phyloP scores from a whole-genome alignment of 1,140 invertebrate genomes.

The Marisa cornuarietis region DNA sequence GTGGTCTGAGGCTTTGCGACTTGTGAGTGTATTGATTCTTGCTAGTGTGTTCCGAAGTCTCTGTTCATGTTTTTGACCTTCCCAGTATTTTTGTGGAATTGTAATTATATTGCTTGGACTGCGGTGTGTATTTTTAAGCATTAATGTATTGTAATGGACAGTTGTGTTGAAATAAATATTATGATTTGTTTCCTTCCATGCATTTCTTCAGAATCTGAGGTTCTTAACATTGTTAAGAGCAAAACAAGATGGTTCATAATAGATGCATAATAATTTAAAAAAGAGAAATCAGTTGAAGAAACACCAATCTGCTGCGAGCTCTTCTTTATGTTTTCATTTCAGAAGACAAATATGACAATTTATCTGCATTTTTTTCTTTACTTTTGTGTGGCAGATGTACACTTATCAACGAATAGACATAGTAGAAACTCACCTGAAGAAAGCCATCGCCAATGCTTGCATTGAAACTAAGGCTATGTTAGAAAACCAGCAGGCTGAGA shows the following conservation, averaged over 20 bases:
- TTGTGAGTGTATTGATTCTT: slow-evolving; percentile 62
- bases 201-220: too few relatives aligned
- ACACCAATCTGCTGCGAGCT: not conserved
- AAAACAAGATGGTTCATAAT: not conserved
- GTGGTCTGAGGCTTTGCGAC: slow-evolving; percentile 74
- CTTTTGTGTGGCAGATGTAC: slow-evolving; percentile 59
- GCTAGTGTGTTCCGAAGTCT: not conserved
- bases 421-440: slow-evolving; percentile 73
- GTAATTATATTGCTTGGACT: too few relatives aligned
- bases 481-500: slow-evolving; percentile 62
- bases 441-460: slow-evolving; percentile 70
- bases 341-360: not conserved
- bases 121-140: too few relatives aligned
- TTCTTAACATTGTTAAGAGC: not conserved
- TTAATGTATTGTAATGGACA: too few relatives aligned
- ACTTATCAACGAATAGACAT: slow-evolving; percentile 70
- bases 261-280: not conserved
- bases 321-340: not conserved
- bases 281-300: too few relatives aligned
- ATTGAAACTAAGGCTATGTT: slow-evolving; percentile 48
- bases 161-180: too few relatives aligned
- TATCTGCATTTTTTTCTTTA: not conserved
- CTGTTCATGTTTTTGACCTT: too few relatives aligned
- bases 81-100: too few relatives aligned
- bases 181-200: too few relatives aligned